These are phyloP conservation scores for Antechinus flavipes DNA, from an alignment of 2,113 vertebrate species.

Conservation along the genomic window DNA sequence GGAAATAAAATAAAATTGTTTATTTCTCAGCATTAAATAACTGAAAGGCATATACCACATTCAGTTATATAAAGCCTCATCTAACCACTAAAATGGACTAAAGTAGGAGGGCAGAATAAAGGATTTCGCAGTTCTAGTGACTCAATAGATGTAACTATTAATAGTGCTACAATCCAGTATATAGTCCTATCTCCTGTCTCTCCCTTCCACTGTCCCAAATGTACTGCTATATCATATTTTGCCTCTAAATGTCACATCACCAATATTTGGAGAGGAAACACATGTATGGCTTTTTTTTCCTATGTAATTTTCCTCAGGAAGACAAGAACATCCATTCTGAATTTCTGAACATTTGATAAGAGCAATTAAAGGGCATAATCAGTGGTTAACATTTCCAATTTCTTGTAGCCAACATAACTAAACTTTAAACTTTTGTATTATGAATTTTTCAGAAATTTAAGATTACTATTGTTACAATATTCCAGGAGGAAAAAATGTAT, in stretches of 20 bases:
- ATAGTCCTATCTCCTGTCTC: background rate
- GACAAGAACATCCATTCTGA: background rate
- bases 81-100: background rate
- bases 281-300: background rate
- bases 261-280: conserved; percentile 8
- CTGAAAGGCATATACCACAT: background rate
- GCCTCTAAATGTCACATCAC: background rate
- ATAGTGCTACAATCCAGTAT: background rate
- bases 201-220: background rate
- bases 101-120: background rate
- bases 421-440: conserved; percentile 25
- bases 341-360: conserved; percentile 7
- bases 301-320: background rate
- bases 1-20: background rate
- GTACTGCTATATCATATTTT: background rate
- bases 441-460: background rate
- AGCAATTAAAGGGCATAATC: conserved; percentile 31
- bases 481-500: background rate
- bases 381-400: conserved; percentile 2
- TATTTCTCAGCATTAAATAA: background rate
- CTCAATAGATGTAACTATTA: background rate
- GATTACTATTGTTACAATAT: background rate
- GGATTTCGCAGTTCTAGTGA: background rate
- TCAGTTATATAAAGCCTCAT: background rate
- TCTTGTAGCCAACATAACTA: conserved; percentile 30